Base-by-base conservation (phyloP, 2,888 invertebrate species). In the Leistus spinibarbis region DNA sequence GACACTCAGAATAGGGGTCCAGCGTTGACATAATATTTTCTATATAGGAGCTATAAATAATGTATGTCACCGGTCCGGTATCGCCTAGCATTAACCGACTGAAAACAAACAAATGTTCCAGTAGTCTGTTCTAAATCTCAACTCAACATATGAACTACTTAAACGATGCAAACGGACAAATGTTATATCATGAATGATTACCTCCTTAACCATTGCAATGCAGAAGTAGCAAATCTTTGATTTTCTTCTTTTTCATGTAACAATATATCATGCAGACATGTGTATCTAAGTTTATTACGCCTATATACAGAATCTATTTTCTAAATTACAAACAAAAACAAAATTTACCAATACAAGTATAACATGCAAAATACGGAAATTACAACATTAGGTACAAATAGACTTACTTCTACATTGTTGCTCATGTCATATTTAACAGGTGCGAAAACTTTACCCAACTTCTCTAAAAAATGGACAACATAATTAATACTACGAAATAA, bases 171-270 rank as follows among this genome's bases (percentile, higher is more conserved):
- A 13, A 53, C 13, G 7, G 54, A 67, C 54, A 20, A n/a, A 10
- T 10, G 3, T 54, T 13, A 16, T 68, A 40, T 54, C 54, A 64
- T 65, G 24, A 54, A 40, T 23, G 16, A 20, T 76, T 85, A 92
- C 93, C 92, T 91, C 84, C 91, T 91, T 1, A 95, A 86, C 94
- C 95, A 95, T 65, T 93, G 84, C 72, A 94, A 84, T 69, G 93
- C 90, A 81, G 91, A 91, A 22, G 88, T 88, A 23, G 89, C 91
- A 77, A 85, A 80, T 76, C 84, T 82, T 79, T 86, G 86, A 57
- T 89, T 89, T 70, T 86, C 84, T 69, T 86, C 84, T 79, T 88
- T 86, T 83, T 93, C 93, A 75, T 86, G 83, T 70, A 90, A 82
- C 81, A 94, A 89, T 86, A 94, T 88, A 81, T 92, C 91, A 78